These are phyloP conservation scores for Falcunculus frontatus DNA, from an alignment of 2,113 vertebrate species.

Conservation along the genomic window DNA sequence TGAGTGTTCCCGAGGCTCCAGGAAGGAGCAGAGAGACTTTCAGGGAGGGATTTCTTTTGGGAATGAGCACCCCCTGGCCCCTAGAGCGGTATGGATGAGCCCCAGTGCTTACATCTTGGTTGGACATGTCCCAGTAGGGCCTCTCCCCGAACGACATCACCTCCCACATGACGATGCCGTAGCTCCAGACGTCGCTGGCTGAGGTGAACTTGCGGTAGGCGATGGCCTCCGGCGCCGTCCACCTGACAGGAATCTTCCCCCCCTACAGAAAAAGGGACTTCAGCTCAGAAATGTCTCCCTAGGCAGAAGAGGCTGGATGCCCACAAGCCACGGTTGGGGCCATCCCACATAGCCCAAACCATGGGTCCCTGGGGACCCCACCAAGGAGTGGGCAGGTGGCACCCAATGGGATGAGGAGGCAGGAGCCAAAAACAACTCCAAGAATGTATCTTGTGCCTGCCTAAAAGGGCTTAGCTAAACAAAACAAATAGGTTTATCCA, in stretches of 20 bases:
- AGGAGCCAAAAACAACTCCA: not conserved
- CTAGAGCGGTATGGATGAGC: not conserved
- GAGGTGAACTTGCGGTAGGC: conserved; percentile 84
- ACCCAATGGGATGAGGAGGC: rapidly evolving
- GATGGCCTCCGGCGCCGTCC: conserved; percentile 80
- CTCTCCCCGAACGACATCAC: conserved; percentile 84
- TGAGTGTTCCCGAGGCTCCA: not conserved
- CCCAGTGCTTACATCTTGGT: conserved; percentile 77
- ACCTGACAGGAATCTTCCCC: conserved; percentile 81
- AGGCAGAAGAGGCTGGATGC: not conserved
- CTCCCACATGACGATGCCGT: conserved; percentile 85
- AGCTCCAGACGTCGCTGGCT: conserved; percentile 82
- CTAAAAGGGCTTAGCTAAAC: not conserved
- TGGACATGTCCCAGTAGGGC: conserved; percentile 86
- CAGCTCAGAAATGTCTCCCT: not conserved
- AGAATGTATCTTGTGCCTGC: not conserved
- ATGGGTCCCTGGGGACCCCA: rapidly evolving
- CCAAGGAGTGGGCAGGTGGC: not conserved
- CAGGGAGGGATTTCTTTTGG: not conserved
- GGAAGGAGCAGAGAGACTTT: not conserved
- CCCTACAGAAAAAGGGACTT: conserved; percentile 52
- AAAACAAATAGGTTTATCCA: not conserved
- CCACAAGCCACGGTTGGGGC: rapidly evolving
- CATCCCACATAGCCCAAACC: rapidly evolving
- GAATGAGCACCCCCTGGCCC: not conserved